Base-by-base conservation (phyloP, 1,140 invertebrate species). In the Drosophila leontia region DNA sequence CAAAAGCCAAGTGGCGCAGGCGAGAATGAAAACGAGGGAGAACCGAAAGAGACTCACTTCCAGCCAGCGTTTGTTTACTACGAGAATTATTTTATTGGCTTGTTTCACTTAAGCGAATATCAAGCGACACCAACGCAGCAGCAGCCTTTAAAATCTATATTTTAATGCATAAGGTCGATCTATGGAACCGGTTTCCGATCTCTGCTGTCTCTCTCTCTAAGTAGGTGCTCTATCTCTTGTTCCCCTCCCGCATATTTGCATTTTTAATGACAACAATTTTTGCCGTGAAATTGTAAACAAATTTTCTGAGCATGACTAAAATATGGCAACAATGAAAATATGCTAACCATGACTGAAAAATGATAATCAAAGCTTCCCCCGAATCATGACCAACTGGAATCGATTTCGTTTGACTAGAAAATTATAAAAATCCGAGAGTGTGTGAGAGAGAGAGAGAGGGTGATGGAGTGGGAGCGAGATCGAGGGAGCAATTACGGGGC, bases 211-310 rank as follows among this genome's bases (percentile, higher is more conserved):
- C 23, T 12, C 44, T 51, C 32, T 12, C 50, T 61, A 50, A 47
- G 35, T 75, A 44, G 13, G 19, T 44, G 35, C 75, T 78, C 71
- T 65, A 59, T 51, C 64, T 39, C n/a, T 78, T 8, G 35, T 12
- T 53, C 60, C 65, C 69, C 69, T 80, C 57, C 48, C 50, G 67
- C 53, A 75, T 71, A 88, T 88, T 87, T 88, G 84, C 78, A 88
- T 88, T 90, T 82, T 76, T 88, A 88, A 88, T 83, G 80, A 84
- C 68, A 74, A 77, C 74, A 78, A 87, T 87, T 71, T 60, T 68
- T 60, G 81, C 84, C 85, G 84, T 88, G 84, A 88, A 88, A 88
- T 88, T 88, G 84, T 88, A 84, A 81, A 81, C 80, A 90, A 69
- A 77, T 71, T 78, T 63, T 71, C 58, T 44, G 39, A 69, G 56